Evolutionary conservation across 2,113 vertebrate species (phyloP).

Genomic region (Tyto alba): DNA sequence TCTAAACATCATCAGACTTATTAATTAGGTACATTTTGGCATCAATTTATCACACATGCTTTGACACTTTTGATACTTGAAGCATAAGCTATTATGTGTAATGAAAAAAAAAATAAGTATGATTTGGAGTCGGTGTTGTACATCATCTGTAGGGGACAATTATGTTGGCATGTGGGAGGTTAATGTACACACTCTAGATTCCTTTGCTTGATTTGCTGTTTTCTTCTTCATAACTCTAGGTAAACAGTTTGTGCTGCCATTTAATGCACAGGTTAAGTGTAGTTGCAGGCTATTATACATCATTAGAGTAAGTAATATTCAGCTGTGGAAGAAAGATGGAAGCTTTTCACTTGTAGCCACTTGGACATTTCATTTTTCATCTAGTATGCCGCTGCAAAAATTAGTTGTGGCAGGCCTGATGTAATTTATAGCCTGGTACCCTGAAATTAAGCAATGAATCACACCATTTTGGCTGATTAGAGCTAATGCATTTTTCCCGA

Average conservation of each 20-base stretch:
- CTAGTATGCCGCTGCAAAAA: conserved; percentile 69
- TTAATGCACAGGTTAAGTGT: conserved; percentile 91
- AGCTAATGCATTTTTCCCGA: conserved; percentile 69
- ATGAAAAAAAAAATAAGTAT: conserved; percentile 62
- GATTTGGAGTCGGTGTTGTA: conserved; percentile 56
- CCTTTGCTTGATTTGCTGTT: conserved; percentile 74
- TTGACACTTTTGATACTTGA: conserved; percentile 62
- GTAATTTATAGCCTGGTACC: conserved; percentile 74
- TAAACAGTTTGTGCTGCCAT: conserved; percentile 77
- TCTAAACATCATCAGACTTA: conserved; percentile 64
- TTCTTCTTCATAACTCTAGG: conserved; percentile 75
- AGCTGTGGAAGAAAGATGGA: conserved; percentile 85
- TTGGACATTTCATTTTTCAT: conserved; percentile 82
- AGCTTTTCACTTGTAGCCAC: conserved; percentile 80
- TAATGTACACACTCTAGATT: conserved; percentile 70
- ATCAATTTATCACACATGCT: conserved; percentile 64
- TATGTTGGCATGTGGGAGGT: conserved; percentile 71
- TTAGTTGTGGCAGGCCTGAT: conserved; percentile 75
- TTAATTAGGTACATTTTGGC: conserved; percentile 68
- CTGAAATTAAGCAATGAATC: conserved; percentile 80
- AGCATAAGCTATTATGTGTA: conserved; percentile 57
- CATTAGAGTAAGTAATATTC: conserved; percentile 92
- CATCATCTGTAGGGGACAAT: conserved; percentile 69
- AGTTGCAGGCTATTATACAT: conserved; percentile 94
- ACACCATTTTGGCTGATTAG: conserved; percentile 78